Conservation (phyloP, 2,113 vertebrate genomes). For the Chaetodon trifascialis region DNA sequence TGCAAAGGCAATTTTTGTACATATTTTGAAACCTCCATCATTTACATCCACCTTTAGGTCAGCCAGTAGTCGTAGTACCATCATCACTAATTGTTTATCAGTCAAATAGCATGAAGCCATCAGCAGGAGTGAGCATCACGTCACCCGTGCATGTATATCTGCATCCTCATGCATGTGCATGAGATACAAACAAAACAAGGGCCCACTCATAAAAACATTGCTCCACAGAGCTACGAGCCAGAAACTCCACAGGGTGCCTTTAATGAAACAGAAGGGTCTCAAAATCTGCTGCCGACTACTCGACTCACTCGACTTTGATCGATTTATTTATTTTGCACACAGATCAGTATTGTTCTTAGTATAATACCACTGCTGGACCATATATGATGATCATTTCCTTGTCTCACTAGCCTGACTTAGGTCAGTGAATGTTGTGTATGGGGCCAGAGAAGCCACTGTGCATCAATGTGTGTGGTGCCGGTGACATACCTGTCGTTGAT, state of each 20-base stretch:
- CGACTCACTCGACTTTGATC: too few species aligned
- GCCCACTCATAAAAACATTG: not conserved
- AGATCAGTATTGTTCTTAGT: constrained; percentile 9
- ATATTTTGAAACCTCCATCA: not conserved
- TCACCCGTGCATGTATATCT: not conserved
- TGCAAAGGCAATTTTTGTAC: not conserved
- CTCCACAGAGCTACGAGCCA: not conserved
- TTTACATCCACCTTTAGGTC: not conserved
- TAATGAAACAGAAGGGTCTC: not conserved
- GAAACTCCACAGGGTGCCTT: not conserved
- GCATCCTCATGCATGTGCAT: not conserved
- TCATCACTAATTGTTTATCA: not conserved
- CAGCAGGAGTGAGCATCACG: not conserved
- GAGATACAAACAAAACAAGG: not conserved
- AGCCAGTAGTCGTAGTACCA: not conserved
- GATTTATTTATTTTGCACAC: constrained; percentile 41
- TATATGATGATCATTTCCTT: not conserved
- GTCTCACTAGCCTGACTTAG: not conserved
- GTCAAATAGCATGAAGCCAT: not conserved
- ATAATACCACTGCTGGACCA: constrained; percentile 12
- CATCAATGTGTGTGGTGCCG: not conserved
- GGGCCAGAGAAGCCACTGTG: not conserved
- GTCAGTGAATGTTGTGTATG: not conserved
- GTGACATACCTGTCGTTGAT: constrained; percentile 94
- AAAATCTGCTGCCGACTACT: not conserved